Conservation (phyloP, 2,113 vertebrate genomes). For the Ranitomeya variabilis region DNA sequence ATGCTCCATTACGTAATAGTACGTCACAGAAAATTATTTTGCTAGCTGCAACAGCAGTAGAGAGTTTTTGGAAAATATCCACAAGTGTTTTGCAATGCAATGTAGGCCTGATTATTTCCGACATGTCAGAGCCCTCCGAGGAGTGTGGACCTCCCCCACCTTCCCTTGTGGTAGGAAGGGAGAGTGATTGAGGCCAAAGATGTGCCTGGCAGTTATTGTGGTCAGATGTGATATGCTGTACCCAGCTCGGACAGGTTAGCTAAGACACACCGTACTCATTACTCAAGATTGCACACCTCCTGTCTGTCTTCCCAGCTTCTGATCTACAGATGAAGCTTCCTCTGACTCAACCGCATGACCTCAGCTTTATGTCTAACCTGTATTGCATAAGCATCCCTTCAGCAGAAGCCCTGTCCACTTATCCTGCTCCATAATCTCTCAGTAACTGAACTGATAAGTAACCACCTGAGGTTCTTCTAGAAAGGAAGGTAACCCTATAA, state of each 20-base stretch:
- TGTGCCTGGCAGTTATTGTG: constrained; percentile 51
- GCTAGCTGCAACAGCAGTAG: background rate
- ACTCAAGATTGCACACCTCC: constrained; percentile 17
- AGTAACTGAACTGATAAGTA: constrained; percentile 11
- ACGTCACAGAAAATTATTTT: too few species aligned
- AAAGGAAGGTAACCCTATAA: background rate
- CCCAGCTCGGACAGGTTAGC: constrained; percentile 22
- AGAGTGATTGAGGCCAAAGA: constrained; percentile 44
- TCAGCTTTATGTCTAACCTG: constrained; percentile 11
- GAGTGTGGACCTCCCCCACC: background rate
- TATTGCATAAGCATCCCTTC: constrained; percentile 26
- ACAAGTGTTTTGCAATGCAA: background rate
- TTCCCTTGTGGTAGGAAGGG: constrained; percentile 38
- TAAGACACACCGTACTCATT: background rate
- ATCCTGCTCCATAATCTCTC: background rate
- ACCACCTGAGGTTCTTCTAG: background rate
- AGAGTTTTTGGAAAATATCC: background rate
- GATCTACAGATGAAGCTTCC: constrained; percentile 36
- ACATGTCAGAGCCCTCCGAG: background rate
- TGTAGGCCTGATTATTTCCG: background rate
- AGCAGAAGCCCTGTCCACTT: background rate
- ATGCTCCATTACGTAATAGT: too few species aligned
- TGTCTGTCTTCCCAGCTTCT: background rate
- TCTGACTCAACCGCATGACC: constrained; percentile 25
- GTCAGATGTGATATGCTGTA: constrained; percentile 12